phyloP scores from a whole-genome alignment of 2,113 vertebrate species.

The Seriola rivoliana region DNA sequence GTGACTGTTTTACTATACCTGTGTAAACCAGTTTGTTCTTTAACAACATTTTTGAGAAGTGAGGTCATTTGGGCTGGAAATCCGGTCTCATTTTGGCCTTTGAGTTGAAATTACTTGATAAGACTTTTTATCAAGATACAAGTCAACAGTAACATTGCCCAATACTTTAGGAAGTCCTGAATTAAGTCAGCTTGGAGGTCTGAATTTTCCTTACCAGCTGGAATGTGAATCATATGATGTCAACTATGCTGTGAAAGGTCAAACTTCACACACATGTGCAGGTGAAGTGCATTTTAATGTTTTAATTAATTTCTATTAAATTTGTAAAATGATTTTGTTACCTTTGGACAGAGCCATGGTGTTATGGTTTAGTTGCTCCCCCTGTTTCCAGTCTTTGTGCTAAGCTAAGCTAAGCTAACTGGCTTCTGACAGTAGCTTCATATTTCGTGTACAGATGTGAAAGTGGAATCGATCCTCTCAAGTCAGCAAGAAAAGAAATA shows the following conservation, averaged over 20 bases:
- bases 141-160: too few species aligned
- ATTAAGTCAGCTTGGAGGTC: background rate
- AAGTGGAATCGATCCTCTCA: background rate
- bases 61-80: constrained; percentile 19
- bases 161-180: background rate
- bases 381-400: background rate
- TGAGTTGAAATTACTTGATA: background rate
- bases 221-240: background rate
- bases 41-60: constrained; percentile 36
- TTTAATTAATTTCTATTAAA: background rate
- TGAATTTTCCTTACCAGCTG: background rate
- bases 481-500: background rate
- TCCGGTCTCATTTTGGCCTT: background rate
- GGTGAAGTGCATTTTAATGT: background rate
- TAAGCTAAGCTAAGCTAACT: background rate
- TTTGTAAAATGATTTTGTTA: background rate
- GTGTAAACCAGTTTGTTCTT: constrained; percentile 20
- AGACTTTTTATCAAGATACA: background rate
- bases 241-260: background rate
- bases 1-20: background rate
- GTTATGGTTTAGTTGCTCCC: background rate
- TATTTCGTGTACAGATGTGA: background rate
- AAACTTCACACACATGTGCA: background rate
- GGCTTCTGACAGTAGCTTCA: background rate
- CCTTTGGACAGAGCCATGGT: background rate